A percentile compares a stretch with the other conserved stretches of the same genome.
These are phyloP conservation scores for Mandrillus leucophaeus DNA, from an alignment of 2,113 vertebrate genomes.

Conservation along the genomic window DNA sequence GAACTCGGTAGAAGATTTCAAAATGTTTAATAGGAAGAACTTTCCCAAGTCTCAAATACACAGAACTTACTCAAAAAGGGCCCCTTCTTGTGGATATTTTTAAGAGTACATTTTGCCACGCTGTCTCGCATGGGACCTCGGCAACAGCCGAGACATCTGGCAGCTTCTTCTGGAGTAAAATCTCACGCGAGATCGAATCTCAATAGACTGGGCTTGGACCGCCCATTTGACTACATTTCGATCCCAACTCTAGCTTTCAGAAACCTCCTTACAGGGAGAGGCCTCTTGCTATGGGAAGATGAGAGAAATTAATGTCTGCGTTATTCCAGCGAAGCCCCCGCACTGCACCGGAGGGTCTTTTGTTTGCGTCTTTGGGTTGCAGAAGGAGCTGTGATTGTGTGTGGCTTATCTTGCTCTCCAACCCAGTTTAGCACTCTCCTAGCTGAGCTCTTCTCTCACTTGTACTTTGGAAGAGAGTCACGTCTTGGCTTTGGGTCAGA, in stretches of 20 bases:
- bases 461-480: not conserved
- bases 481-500: slow-evolving; percentile 27
- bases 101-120: not conserved
- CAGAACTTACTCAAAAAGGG: not conserved
- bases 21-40: not conserved
- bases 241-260: no score
- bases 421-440: not conserved
- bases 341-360: not conserved
- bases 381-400: not conserved
- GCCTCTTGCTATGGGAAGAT: not conserved
- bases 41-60: not conserved
- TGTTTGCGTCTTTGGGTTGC: not conserved
- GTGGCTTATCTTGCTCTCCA: not conserved
- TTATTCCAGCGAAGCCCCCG: not conserved
- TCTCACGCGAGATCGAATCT: not conserved
- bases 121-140: accelerated
- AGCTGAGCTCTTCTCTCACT: slow-evolving; percentile 1
- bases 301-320: not conserved
- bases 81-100: not conserved
- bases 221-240: no score
- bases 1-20: not conserved
- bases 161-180: not conserved
- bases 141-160: not conserved
- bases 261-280: not conserved
- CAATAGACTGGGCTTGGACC: not conserved